Percentiles rank a stretch among this genome's conserved stretches.
These are phyloP conservation scores for Tilapia sparmanii DNA, from an alignment of 2,113 vertebrate species.

Conservation along the genomic window DNA sequence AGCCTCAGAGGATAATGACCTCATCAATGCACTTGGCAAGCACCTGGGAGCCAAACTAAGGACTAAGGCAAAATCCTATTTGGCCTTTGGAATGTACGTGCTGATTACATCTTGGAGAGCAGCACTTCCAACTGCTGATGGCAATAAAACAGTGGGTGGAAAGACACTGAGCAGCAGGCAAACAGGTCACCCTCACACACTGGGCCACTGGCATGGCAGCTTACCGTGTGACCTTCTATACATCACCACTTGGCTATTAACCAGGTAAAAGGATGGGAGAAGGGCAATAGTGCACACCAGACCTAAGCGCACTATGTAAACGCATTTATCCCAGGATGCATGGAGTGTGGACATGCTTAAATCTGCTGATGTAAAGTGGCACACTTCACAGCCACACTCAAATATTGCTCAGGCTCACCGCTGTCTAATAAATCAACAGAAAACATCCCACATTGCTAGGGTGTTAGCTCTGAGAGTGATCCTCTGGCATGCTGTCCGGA, in stretches of 20 bases:
- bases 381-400: background rate
- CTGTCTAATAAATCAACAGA: constrained; percentile 10
- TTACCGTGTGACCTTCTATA: constrained; percentile 26
- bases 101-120: background rate
- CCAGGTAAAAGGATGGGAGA: background rate
- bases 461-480: background rate
- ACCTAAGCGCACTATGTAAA: constrained; percentile 29
- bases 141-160: background rate
- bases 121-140: background rate
- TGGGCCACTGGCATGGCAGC: background rate
- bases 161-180: constrained; percentile 33
- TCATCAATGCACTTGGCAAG: constrained; percentile 22
- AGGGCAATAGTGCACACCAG: background rate
- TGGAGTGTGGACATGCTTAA: background rate
- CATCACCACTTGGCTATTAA: constrained; percentile 54
- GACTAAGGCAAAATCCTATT: constrained; percentile 30
- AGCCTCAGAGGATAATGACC: constrained; percentile 13
- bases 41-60: background rate
- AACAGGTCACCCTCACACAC: background rate
- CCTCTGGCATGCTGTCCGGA: background rate
- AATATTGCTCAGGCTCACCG: background rate
- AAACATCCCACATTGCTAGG: background rate
- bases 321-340: constrained; percentile 14
- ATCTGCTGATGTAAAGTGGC: constrained; percentile 12
- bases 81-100: constrained; percentile 3